Evolutionary conservation across 2,797 vertebrate genomes (phyloP), one percentile per base, ranked within the genome.

Genomic region (Setipinna tenuifilis): DNA sequence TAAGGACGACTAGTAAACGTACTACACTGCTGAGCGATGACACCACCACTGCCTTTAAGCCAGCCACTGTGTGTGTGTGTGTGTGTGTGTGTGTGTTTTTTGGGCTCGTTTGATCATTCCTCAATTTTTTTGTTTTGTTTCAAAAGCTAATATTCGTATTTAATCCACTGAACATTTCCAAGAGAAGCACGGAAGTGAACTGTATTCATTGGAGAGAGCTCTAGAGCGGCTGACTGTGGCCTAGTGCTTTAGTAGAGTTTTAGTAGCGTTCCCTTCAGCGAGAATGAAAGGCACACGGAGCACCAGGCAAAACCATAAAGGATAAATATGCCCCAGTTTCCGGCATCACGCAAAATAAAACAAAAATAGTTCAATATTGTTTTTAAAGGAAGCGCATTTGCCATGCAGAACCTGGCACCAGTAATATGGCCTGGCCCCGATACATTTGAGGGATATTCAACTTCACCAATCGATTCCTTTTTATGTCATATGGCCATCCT

Each of bases 361-460:
- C 88, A 87, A 90, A 88, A 93, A 92, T 92, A 88, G 91, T 85
- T 91, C 86, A 91, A 78, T 78, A 44, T 44, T 21, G 71, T 78
- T 78, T 75, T 78, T 41, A 44, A 44, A 44, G 71, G 35, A 35
- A 17, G 28, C 31, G 17, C 28, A 75, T 28, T 19, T 35, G 68
- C 28, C 71, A 78, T 44, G 71, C 16, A 41, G 68, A 41, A 3
- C 68, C 31, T 28, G 6, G 68, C 68, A 31, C 14, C 28, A 7
- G 16, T 41, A 78, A 78, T 44, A 41, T 19, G 11, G 71, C 31
- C 35, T 44, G 35, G 44, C 16, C 71, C 71, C 7, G 4, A 78
- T 78, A 31, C 35, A 44, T 35, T 35, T 71, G 68, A 6, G 35
- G 44, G 71, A 78, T 78, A 78, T 78, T 78, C 71, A 78, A 78